These are phyloP conservation scores for Deilephila porcellus DNA, from an alignment of 2,888 invertebrate genomes.

Conservation along the genomic window DNA sequence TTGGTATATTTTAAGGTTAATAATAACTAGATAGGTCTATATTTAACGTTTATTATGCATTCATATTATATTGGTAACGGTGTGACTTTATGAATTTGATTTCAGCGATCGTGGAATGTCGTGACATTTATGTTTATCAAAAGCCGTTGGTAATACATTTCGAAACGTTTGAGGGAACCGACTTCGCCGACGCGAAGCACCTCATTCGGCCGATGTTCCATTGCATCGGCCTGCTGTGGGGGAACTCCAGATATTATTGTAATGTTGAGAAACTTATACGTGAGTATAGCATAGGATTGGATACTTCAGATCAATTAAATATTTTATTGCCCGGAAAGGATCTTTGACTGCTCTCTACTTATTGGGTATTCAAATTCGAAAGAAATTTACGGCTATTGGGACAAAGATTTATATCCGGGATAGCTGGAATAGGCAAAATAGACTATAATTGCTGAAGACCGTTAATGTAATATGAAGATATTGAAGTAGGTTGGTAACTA, in stretches of 20 bases:
- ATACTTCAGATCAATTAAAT: no score
- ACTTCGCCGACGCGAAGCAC: conserved; percentile 86
- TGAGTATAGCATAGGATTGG: conserved; percentile 52
- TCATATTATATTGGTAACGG: not conserved
- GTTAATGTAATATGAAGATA: no score
- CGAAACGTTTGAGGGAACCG: conserved; percentile 88
- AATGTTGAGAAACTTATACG: conserved; percentile 82
- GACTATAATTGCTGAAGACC: no score
- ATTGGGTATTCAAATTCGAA: no score
- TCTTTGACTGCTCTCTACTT: no score
- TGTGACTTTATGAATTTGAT: not conserved
- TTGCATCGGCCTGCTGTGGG: conserved; percentile 93
- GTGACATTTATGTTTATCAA: conserved; percentile 92
- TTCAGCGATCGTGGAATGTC: conserved; percentile 91
- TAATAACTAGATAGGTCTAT: no score
- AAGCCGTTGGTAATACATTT: conserved; percentile 89
- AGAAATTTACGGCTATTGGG: no score
- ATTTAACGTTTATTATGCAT: not conserved
- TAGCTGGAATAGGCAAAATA: no score
- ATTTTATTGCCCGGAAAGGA: no score
- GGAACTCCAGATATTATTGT: conserved; percentile 91
- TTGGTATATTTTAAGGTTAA: no score
- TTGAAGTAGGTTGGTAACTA: no score
- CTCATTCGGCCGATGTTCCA: conserved; percentile 90
- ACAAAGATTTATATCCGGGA: no score